These are phyloP conservation scores for Unio delphinus DNA, from an alignment of 2,888 invertebrate species.

Conservation along the genomic window DNA sequence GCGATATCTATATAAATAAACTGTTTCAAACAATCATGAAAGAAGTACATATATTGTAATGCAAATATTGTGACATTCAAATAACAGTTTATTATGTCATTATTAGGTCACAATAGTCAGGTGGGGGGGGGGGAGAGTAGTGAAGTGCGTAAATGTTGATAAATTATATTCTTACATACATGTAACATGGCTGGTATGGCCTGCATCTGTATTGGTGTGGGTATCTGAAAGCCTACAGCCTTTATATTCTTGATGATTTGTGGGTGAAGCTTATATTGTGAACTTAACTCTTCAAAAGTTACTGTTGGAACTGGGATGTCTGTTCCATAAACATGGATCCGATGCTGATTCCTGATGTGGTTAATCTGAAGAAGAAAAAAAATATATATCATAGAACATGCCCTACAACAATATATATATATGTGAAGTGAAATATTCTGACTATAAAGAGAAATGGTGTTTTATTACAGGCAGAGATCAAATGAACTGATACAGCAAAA, in stretches of 20 bases:
- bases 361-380: conserved; percentile 76
- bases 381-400: neutral
- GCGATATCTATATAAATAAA: too few relatives aligned
- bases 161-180: conserved; percentile 35
- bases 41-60: too few relatives aligned
- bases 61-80: too few relatives aligned
- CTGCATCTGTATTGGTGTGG: conserved; percentile 79
- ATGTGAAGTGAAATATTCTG: too few relatives aligned
- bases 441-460: too few relatives aligned
- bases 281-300: conserved; percentile 78
- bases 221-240: conserved; percentile 61
- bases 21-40: too few relatives aligned
- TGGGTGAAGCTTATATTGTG: conserved; percentile 75
- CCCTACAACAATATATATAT: too few relatives aligned
- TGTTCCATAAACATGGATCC: conserved; percentile 85
- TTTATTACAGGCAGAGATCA: too few relatives aligned
- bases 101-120: too few relatives aligned
- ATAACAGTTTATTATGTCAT: too few relatives aligned
- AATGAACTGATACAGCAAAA: too few relatives aligned
- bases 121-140: too few relatives aligned
- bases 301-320: conserved; percentile 84
- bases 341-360: conserved; percentile 80
- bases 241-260: conserved; percentile 81
- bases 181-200: conserved; percentile 88
- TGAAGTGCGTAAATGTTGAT: neutral